phyloP scores from a whole-genome alignment of 2,113 vertebrate species.

The Poeciliopsis occidentalis region DNA sequence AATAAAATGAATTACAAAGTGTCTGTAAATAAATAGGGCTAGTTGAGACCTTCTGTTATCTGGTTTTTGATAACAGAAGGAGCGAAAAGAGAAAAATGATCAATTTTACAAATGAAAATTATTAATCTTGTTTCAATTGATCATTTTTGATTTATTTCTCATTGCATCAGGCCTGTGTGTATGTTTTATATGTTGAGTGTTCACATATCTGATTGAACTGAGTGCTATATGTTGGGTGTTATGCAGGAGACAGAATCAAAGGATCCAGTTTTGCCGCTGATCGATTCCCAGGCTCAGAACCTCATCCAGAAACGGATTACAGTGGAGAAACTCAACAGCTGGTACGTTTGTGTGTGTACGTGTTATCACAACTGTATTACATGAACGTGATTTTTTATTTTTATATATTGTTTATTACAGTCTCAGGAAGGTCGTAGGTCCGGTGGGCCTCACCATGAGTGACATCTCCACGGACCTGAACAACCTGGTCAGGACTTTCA shows the following conservation, averaged over 20 bases:
- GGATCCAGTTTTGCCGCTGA: slow-evolving; percentile 82
- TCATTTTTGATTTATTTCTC: no score
- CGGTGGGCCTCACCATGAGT: slow-evolving; percentile 83
- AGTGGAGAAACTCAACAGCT: slow-evolving; percentile 89
- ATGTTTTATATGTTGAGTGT: no score
- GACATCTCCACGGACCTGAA: slow-evolving; percentile 88
- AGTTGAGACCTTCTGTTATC: no score
- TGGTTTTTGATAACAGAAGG: no score
- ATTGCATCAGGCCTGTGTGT: no score
- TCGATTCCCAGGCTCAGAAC: slow-evolving; percentile 90
- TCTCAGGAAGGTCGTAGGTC: slow-evolving; percentile 84
- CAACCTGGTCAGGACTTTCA: slow-evolving; percentile 91
- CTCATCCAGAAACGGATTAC: slow-evolving; percentile 91
- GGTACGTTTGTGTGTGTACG: slow-evolving; percentile 75
- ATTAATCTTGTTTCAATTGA: no score
- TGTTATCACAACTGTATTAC: not conserved
- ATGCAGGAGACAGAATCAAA: slow-evolving; percentile 33
- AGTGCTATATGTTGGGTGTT: not conserved
- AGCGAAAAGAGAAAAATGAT: no score
- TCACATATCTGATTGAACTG: no score
- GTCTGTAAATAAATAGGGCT: no score
- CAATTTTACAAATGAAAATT: no score
- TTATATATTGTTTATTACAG: slow-evolving; percentile 65
- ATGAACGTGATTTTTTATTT: not conserved
- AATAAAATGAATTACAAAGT: no score